These are phyloP conservation scores for Branchellion lobata DNA, from an alignment of 2,888 invertebrate genomes.

Conservation along the genomic window DNA sequence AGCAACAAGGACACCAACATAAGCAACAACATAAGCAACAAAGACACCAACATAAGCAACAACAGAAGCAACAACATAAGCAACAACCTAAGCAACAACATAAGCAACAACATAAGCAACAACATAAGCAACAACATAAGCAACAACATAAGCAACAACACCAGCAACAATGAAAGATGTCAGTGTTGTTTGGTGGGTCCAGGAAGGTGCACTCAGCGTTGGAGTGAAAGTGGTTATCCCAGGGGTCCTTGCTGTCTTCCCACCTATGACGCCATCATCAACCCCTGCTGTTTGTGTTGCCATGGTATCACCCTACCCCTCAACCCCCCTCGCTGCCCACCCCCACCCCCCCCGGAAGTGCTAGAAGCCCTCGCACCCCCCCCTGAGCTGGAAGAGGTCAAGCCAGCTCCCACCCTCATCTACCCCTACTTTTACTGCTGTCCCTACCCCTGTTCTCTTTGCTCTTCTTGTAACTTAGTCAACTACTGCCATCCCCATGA, in stretches of 20 bases:
- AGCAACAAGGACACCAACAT: too few species aligned
- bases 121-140: too few species aligned
- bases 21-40: too few species aligned
- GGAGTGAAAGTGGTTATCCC: neutral
- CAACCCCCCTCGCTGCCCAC: neutral
- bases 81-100: too few species aligned
- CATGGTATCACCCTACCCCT: neutral
- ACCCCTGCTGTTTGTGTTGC: neutral
- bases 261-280: neutral
- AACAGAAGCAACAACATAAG: too few species aligned
- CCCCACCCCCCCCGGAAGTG: neutral
- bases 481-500: neutral
- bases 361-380: neutral
- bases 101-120: too few species aligned
- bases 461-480: constrained; percentile 1
- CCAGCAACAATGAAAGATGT: too few species aligned
- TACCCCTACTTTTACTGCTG: constrained; percentile 30
- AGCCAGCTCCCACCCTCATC: constrained; percentile 21
- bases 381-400: neutral
- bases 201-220: neutral
- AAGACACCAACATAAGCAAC: too few species aligned
- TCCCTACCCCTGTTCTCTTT: constrained; percentile 28
- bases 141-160: too few species aligned
- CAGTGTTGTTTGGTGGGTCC: too few species aligned
- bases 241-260: neutral